These are phyloP conservation scores for Oryzias dopingdopingensis DNA, from an alignment of 2,797 vertebrate genomes.

Conservation along the genomic window DNA sequence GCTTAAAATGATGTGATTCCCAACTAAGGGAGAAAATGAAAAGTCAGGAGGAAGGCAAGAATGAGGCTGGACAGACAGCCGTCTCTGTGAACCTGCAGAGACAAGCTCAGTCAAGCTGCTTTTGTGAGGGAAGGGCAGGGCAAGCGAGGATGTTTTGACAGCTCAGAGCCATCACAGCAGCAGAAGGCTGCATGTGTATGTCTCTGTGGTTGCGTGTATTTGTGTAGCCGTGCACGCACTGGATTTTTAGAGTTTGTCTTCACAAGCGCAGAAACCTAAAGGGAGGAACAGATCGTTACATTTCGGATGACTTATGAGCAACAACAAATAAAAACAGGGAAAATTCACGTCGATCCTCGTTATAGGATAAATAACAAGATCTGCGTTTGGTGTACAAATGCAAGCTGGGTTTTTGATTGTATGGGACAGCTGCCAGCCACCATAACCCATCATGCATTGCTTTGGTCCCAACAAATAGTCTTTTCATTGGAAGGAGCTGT, in stretches of 20 bases:
- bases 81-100: slow-evolving; percentile 64
- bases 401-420: slow-evolving; percentile 37
- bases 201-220: slow-evolving; percentile 42
- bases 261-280: slow-evolving; percentile 43
- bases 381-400: slow-evolving; percentile 35
- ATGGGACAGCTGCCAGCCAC: slow-evolving; percentile 22
- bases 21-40: not conserved
- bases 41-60: slow-evolving; percentile 25
- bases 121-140: slow-evolving; percentile 46
- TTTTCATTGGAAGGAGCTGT: slow-evolving; percentile 24
- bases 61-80: slow-evolving; percentile 50
- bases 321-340: slow-evolving; percentile 28
- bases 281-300: slow-evolving; percentile 52
- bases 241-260: slow-evolving; percentile 34
- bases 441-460: slow-evolving; percentile 43
- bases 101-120: slow-evolving; percentile 64
- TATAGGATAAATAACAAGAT: slow-evolving; percentile 32
- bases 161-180: slow-evolving; percentile 74
- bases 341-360: slow-evolving; percentile 34
- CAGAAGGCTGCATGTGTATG: slow-evolving; percentile 60
- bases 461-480: slow-evolving; percentile 21
- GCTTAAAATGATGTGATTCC: not conserved
- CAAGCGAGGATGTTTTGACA: slow-evolving; percentile 74
- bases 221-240: slow-evolving; percentile 42
- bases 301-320: slow-evolving; percentile 58